A percentile compares a stretch with the other conserved stretches of the same genome.
These are phyloP conservation scores for Arnoldichthys spilopterus DNA, from an alignment of 2,797 vertebrate genomes.

Conservation along the genomic window DNA sequence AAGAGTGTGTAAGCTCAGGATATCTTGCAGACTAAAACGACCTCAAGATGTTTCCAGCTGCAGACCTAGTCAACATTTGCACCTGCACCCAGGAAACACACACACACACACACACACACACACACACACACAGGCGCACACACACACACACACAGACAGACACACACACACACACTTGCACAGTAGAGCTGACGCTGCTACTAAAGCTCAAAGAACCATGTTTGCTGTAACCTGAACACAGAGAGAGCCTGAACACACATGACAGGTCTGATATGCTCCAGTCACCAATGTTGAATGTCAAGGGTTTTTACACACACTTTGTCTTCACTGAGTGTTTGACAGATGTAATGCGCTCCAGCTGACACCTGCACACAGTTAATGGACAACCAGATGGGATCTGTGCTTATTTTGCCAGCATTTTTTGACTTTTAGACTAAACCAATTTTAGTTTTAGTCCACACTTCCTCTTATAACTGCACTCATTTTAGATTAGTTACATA, in stretches of 20 bases:
- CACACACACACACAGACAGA: neutral
- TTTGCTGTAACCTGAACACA: neutral
- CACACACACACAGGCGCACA: neutral
- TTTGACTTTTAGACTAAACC: too few species aligned
- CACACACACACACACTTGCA: neutral
- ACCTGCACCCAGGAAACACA: constrained; percentile 24
- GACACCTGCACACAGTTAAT: neutral
- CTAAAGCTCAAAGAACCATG: neutral
- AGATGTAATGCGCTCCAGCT: neutral
- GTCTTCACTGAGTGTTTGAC: neutral
- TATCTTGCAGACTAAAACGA: constrained; percentile 10
- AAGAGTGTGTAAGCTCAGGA: constrained; percentile 8
- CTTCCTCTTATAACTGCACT: too few species aligned
- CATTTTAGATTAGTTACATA: too few species aligned
- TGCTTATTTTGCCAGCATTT: too few species aligned
- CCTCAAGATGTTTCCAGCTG: constrained; percentile 30
- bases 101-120: constrained; percentile 1
- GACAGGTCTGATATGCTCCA: neutral
- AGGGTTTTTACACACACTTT: neutral
- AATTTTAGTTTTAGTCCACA: too few species aligned
- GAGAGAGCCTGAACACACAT: neutral
- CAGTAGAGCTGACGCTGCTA: neutral
- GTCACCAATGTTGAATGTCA: neutral
- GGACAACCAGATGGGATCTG: neutral
- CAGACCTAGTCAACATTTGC: constrained; percentile 11